A percentile compares a stretch with the other conserved stretches of the same genome.
Conservation (phyloP, 2,797 vertebrate genomes). For the Pseudochirops cupreus region DNA sequence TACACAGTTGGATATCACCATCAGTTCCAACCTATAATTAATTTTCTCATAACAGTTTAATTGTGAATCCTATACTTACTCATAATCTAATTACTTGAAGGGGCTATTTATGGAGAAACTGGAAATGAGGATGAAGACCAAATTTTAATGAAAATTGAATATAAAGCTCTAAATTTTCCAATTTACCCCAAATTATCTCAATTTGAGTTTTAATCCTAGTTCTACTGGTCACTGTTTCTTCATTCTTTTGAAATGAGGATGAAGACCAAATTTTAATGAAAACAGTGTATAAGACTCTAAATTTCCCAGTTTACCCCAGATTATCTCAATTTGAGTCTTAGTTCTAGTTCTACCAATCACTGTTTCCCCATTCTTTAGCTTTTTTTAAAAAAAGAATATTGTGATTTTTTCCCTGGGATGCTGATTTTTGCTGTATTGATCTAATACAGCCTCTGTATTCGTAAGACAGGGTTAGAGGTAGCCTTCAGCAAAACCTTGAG, state of each 20-base stretch:
- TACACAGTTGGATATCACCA: accelerated
- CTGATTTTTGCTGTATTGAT: not conserved
- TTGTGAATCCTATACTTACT: not conserved
- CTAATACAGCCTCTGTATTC: not conserved
- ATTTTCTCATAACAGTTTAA: not conserved
- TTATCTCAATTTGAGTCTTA: not conserved
- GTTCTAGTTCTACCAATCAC: not conserved
- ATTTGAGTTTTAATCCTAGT: not conserved
- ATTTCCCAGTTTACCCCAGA: not conserved
- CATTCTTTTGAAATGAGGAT: not conserved
- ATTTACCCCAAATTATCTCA: not conserved
- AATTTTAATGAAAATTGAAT: not conserved
- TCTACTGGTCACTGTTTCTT: not conserved
- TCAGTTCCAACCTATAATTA: not conserved
- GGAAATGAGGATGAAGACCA: not conserved
- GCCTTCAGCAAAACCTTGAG: too few relatives aligned
- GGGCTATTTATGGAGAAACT: not conserved
- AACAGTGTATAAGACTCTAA: not conserved
- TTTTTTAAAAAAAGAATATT: not conserved
- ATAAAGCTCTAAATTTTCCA: not conserved
- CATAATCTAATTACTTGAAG: not conserved
- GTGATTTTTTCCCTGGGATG: not conserved
- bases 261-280: not conserved
- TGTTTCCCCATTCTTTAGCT: too few relatives aligned
- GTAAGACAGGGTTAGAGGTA: not conserved